Evolutionary conservation across 2,113 vertebrate species (phyloP).

Genomic region (Callocephalon fimbriatum): DNA sequence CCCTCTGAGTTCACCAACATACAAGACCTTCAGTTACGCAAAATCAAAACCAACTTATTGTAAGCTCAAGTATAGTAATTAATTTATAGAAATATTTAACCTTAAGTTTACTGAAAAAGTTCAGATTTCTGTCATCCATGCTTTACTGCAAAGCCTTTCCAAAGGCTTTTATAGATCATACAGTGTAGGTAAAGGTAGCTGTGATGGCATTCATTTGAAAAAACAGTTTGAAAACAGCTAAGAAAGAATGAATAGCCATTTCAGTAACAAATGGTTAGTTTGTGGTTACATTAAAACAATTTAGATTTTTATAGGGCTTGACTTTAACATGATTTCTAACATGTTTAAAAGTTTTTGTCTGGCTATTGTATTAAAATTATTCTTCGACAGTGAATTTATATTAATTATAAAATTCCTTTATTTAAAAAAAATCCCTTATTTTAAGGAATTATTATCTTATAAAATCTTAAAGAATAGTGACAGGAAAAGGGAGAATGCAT

Average conservation of each 20-base stretch:
- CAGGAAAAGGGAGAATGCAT: not conserved
- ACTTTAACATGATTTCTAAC: not conserved
- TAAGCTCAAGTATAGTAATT: conserved; percentile 22
- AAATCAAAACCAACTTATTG: conserved; percentile 21
- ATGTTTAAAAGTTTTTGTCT: not conserved
- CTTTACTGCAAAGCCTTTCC: not conserved
- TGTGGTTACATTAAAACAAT: not conserved
- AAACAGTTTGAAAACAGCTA: not conserved
- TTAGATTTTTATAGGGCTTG: not conserved
- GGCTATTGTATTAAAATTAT: not conserved
- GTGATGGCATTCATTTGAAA: not conserved
- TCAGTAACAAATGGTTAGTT: not conserved
- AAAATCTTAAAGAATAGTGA: not conserved
- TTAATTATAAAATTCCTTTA: not conserved
- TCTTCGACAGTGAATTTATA: not conserved
- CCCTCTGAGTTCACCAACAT: not conserved
- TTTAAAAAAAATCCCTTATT: rapidly evolving
- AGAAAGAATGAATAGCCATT: not conserved
- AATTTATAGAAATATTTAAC: conserved; percentile 51
- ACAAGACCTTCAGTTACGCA: conserved; percentile 12
- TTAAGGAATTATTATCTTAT: not conserved
- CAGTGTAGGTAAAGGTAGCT: not conserved
- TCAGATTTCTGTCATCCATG: not conserved
- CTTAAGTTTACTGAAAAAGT: not conserved
- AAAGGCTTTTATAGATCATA: not conserved